A percentile compares a stretch with the other conserved stretches of the same genome.
Conservation (phyloP, 2,888 invertebrate species). For the Acronicta psi region DNA sequence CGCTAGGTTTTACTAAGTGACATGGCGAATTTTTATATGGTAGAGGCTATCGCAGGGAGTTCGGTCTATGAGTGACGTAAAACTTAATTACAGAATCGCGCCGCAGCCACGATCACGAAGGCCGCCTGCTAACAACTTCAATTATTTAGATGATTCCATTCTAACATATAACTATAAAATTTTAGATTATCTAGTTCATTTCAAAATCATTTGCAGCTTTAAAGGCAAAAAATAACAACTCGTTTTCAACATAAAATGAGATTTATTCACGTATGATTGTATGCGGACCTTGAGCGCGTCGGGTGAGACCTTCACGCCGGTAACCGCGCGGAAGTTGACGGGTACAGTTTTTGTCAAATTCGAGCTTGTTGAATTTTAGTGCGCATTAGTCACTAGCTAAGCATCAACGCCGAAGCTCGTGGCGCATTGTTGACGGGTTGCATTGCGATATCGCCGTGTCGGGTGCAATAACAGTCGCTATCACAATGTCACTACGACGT, state of each 20-base stretch:
- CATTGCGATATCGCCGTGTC: slow-evolving; percentile 75
- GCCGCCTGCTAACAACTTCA: slow-evolving; percentile 82
- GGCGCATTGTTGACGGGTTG: slow-evolving; percentile 76
- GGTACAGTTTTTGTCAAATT: slow-evolving; percentile 86
- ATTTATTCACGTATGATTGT: slow-evolving; percentile 87
- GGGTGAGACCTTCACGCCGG: slow-evolving; percentile 87
- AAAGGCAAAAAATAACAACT: slow-evolving; percentile 78
- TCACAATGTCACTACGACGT: slow-evolving; percentile 85
- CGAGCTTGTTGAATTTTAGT: slow-evolving; percentile 83
- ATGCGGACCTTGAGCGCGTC: slow-evolving; percentile 86
- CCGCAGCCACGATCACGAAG: slow-evolving; percentile 80
- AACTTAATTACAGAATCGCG: slow-evolving; percentile 87
- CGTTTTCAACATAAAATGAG: slow-evolving; percentile 83
- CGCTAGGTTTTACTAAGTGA: slow-evolving; percentile 71
- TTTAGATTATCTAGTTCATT: slow-evolving; percentile 75
- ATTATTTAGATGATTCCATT: slow-evolving; percentile 82
- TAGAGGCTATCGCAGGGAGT: slow-evolving; percentile 85
- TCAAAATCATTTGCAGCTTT: slow-evolving; percentile 72
- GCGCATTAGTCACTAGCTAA: slow-evolving; percentile 85
- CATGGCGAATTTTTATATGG: slow-evolving; percentile 78
- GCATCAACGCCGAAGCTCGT: slow-evolving; percentile 76
- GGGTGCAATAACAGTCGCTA: slow-evolving; percentile 83
- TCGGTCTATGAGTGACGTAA: slow-evolving; percentile 85
- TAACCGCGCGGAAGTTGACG: slow-evolving; percentile 88
- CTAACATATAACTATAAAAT: slow-evolving; percentile 75